Conservation (phyloP, 2,797 vertebrate genomes). For the Lerista edwardsae region DNA sequence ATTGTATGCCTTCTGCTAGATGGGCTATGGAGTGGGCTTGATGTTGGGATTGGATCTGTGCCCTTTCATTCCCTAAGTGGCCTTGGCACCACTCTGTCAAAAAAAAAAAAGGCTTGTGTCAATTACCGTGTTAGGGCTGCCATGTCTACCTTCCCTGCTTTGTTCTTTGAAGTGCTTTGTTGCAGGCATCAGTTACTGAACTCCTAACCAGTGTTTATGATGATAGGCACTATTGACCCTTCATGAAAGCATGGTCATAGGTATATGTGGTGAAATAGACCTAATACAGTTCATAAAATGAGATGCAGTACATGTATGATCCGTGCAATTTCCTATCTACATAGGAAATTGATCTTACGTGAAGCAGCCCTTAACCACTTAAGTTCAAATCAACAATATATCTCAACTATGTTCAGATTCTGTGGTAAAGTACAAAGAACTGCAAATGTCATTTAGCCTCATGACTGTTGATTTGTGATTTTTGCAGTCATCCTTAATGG, state of each 20-base stretch:
- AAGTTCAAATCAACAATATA: accelerated
- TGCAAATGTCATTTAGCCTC: conserved; percentile 7
- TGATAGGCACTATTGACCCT: no score
- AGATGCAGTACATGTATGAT: not conserved
- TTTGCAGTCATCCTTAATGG: conserved; percentile 28
- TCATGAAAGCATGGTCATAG: not conserved
- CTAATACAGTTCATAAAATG: not conserved
- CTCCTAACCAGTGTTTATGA: not conserved
- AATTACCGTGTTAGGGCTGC: not conserved
- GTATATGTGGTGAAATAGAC: not conserved
- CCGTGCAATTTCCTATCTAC: not conserved
- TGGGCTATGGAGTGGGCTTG: not conserved
- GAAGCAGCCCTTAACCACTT: not conserved
- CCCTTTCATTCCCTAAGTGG: not conserved
- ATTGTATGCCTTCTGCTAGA: not conserved
- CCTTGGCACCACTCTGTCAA: not conserved
- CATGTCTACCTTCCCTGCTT: no score
- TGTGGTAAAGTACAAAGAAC: not conserved
- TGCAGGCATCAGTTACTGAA: not conserved
- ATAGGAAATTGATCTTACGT: not conserved
- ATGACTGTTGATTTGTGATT: conserved; percentile 15
- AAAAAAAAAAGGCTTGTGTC: not conserved
- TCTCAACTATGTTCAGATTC: not conserved
- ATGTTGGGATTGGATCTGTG: not conserved
- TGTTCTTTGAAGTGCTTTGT: not conserved